phyloP scores from a whole-genome alignment of 2,888 invertebrate genomes.

The Amblyjoppa fuscipennis region DNA sequence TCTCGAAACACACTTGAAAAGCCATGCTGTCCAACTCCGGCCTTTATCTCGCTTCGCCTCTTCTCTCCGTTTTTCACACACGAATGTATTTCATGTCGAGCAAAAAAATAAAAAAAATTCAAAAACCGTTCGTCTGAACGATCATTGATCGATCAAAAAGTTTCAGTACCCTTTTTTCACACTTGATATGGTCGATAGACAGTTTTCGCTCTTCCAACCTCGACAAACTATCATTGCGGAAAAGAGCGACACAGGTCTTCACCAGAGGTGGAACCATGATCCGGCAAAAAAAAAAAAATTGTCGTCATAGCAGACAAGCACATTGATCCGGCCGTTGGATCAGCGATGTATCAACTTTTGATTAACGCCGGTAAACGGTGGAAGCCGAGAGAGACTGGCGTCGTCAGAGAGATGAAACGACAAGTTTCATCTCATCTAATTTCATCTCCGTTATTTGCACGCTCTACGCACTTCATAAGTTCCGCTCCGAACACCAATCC shows the following conservation, averaged over 20 bases:
- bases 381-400: neutral
- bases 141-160: neutral
- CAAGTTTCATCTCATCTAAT: neutral
- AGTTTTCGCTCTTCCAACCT: too few relatives aligned
- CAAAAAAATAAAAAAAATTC: neutral
- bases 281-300: too few relatives aligned
- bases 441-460: neutral
- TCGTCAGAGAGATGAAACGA: conserved; percentile 2
- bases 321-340: neutral
- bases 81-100: neutral
- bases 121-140: neutral
- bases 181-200: too few relatives aligned
- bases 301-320: neutral
- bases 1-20: conserved; percentile 10
- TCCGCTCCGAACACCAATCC: conserved; percentile 1
- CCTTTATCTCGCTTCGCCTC: neutral
- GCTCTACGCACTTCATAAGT: conserved; percentile 5
- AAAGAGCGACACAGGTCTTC: too few relatives aligned
- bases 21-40: neutral
- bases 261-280: too few relatives aligned
- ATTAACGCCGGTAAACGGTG: neutral
- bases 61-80: neutral
- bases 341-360: neutral
- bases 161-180: neutral
- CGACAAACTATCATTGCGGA: too few relatives aligned